Base-by-base conservation (phyloP, 2,797 vertebrate genomes). In the Antennarius maculatus region DNA sequence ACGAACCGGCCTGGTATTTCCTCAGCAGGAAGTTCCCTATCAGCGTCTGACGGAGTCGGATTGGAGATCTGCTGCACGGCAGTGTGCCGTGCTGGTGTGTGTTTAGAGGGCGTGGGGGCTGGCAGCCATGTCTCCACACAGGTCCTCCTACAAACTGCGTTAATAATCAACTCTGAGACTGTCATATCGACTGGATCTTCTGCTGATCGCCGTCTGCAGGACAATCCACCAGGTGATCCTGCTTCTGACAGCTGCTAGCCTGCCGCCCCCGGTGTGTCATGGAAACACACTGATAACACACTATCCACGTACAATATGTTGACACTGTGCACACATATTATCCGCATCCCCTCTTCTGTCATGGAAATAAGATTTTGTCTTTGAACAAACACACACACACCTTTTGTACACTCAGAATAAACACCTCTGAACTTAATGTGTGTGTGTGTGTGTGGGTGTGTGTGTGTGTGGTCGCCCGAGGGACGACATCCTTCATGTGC, bases 21-120 rank as follows among this genome's bases (percentile, higher is more conserved):
- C 86, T 75, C 31, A 56, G 69, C 86, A n/a, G 87, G 87, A 91
- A 90, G 87, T 85, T 59, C 66, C 56, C 67, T 72, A 75, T 88
- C 88, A 71, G 73, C 64, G 0, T 57, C 58, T 69, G 76, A 47
- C 37, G 3, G 34, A 31, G 75, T 53, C 76, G 17, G 61, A 66
- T 42, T 23, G 47, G 66, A 54, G 58, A 79, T 37, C n/a, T 43
- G 17, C 69, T 23, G 78, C 23, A 23, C 23, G 23, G 23, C 23
- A 23, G 23, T 23, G 23, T 23, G 23, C 23, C 1, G 23, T 1
- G 13, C 51, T 16, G 16, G 14, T 2, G 63, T 85, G 81, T 86
- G 2, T 79, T 84, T 72, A 80, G 55, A 79, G 81, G 85, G 82
- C 9, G 85, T 86, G 80, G 74, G 23, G 58, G 69, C 61, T 46